These are phyloP conservation scores for Microcebus murinus DNA, from an alignment of 2,113 vertebrate species.

Conservation along the genomic window DNA sequence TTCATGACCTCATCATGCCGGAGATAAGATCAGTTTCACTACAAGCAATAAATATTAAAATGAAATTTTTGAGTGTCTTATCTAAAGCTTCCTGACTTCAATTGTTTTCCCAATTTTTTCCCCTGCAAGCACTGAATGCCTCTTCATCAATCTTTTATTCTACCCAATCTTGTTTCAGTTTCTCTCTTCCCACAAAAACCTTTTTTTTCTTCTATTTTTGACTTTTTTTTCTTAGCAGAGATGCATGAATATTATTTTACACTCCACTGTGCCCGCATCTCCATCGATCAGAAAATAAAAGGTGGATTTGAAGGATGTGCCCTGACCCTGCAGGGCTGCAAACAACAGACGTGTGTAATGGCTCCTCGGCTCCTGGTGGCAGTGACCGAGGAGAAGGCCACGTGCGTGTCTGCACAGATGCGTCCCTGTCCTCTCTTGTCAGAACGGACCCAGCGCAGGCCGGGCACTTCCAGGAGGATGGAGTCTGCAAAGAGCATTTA, in stretches of 20 bases:
- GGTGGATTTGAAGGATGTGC: constrained; percentile 74
- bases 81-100: constrained; percentile 83
- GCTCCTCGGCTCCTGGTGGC: background rate
- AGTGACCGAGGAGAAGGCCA: background rate
- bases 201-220: constrained; percentile 40
- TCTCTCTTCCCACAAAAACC: constrained; percentile 78
- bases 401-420: accelerated
- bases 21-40: constrained; percentile 78
- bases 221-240: constrained; percentile 68
- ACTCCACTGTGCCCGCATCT: constrained; percentile 75
- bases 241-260: constrained; percentile 82
- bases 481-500: constrained; percentile 25
- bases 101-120: constrained; percentile 83
- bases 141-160: constrained; percentile 86
- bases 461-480: constrained; percentile 34
- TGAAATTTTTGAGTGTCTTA: constrained; percentile 80
- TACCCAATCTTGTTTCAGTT: constrained; percentile 83
- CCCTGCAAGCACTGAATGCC: constrained; percentile 76
- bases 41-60: constrained; percentile 86
- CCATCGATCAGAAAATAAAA: constrained; percentile 77
- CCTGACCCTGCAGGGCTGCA: constrained; percentile 62
- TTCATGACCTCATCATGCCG: constrained; percentile 82
- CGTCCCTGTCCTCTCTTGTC: background rate
- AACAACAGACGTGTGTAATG: constrained; percentile 55
- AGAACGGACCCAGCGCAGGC: background rate